Evolutionary conservation across 1,140 invertebrate species (phyloP).

Genomic region (Listronotus oregonensis): DNA sequence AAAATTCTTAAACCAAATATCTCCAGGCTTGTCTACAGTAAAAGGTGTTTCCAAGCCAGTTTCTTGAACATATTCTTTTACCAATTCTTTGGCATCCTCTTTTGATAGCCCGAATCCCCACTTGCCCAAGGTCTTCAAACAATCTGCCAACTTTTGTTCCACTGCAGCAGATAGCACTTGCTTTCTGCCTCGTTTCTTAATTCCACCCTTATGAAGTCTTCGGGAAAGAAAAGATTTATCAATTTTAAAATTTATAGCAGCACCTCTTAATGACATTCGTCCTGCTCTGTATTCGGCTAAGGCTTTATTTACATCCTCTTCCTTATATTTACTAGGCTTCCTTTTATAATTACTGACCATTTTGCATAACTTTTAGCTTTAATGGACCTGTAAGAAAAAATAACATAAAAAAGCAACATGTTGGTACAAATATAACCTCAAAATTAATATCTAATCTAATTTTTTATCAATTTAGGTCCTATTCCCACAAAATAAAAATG

Average conservation of each 20-base stretch:
- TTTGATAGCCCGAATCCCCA: conserved; percentile 25
- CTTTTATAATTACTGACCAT: too few species aligned
- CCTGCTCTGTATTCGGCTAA: too few species aligned
- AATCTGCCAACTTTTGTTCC: not conserved
- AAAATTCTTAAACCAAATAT: conserved; percentile 24
- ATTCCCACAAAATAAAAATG: too few species aligned
- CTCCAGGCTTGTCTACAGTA: conserved; percentile 9
- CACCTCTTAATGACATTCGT: not conserved
- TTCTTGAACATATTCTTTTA: conserved; percentile 19
- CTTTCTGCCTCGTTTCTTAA: not conserved
- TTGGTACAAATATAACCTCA: too few species aligned
- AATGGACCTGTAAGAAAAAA: too few species aligned
- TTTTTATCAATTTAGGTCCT: too few species aligned
- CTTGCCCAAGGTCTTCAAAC: conserved; percentile 10
- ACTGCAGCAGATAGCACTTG: not conserved
- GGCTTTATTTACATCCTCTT: too few species aligned
- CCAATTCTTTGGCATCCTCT: conserved; percentile 8
- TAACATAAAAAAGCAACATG: too few species aligned
- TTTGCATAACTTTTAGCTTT: too few species aligned
- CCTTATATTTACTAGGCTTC: too few species aligned
- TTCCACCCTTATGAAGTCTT: not conserved
- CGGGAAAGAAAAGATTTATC: not conserved
- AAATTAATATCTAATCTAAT: too few species aligned
- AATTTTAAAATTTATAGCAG: not conserved
- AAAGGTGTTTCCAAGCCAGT: conserved; percentile 24